phyloP scores from a whole-genome alignment of 2,113 vertebrate species.

The Fregata magnificens region DNA sequence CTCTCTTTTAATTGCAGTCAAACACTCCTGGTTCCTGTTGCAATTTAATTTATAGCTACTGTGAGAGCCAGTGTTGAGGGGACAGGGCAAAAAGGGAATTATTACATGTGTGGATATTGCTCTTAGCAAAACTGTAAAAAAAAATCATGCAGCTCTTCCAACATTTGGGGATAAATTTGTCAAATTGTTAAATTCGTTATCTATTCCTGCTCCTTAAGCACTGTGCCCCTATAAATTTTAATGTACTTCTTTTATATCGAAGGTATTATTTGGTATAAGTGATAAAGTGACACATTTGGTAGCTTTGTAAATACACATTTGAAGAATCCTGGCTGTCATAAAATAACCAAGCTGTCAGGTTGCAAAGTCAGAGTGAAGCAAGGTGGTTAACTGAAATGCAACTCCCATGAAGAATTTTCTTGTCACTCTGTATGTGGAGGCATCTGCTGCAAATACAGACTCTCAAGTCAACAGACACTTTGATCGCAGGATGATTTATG shows the following conservation, averaged over 20 bases:
- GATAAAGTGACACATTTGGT: conserved; percentile 40
- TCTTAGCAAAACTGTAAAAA: background rate
- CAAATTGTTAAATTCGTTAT: background rate
- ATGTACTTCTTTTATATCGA: conserved; percentile 14
- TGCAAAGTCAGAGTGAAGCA: conserved; percentile 24
- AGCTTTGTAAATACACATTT: conserved; percentile 54
- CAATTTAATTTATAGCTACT: background rate
- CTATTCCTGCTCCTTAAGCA: background rate
- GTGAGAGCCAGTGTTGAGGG: background rate
- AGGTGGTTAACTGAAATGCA: conserved; percentile 65
- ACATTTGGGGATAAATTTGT: background rate
- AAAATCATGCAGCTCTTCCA: background rate
- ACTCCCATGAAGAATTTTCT: conserved; percentile 76
- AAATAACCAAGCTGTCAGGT: conserved; percentile 64
- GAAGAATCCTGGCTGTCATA: conserved; percentile 64
- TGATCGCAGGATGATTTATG: conserved; percentile 83
- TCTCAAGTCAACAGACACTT: conserved; percentile 74
- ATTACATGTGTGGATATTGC: background rate
- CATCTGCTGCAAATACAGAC: conserved; percentile 77
- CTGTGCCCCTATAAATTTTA: conserved; percentile 17
- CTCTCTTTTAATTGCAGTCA: background rate
- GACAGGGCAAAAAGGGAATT: background rate
- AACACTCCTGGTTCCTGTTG: background rate
- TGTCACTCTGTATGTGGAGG: conserved; percentile 73
- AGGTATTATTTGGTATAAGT: conserved; percentile 40